These are phyloP conservation scores for Corythaixoides concolor DNA, from an alignment of 2,113 vertebrate genomes.

Conservation along the genomic window DNA sequence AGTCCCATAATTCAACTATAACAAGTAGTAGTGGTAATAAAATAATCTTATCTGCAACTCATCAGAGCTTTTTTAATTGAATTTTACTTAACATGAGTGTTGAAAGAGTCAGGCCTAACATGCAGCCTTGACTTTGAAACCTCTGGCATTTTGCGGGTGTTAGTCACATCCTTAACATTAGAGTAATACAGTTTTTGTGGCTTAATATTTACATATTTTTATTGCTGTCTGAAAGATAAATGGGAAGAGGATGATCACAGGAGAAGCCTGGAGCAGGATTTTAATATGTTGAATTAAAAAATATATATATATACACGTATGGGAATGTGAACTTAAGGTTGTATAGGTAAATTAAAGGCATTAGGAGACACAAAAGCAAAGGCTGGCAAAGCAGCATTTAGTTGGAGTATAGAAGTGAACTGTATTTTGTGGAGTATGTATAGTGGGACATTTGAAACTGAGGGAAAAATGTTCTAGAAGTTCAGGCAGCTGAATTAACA, in stretches of 20 bases:
- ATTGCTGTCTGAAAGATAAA: constrained; percentile 71
- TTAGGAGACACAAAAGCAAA: neutral
- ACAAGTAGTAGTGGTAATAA: constrained; percentile 33
- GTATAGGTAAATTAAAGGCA: constrained; percentile 42
- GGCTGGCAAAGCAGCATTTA: neutral
- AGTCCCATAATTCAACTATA: constrained; percentile 32
- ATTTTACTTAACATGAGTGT: constrained; percentile 58
- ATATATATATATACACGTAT: neutral
- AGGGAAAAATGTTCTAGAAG: neutral
- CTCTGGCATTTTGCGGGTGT: constrained; percentile 67
- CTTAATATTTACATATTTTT: constrained; percentile 71
- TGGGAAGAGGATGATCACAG: constrained; percentile 64
- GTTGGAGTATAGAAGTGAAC: neutral
- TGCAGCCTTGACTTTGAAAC: constrained; percentile 61
- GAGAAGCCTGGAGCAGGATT: constrained; percentile 57
- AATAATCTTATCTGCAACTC: constrained; percentile 59
- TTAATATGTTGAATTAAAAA: constrained; percentile 53
- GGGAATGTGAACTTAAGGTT: constrained; percentile 50
- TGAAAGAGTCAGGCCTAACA: constrained; percentile 46
- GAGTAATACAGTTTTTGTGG: constrained; percentile 65
- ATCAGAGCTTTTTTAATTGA: constrained; percentile 67
- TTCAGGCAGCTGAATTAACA: neutral
- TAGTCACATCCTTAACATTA: constrained; percentile 71
- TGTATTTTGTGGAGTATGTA: neutral
- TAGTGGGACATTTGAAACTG: neutral